Conservation (phyloP, 2,797 vertebrate genomes). For the Graptemys geographica region DNA sequence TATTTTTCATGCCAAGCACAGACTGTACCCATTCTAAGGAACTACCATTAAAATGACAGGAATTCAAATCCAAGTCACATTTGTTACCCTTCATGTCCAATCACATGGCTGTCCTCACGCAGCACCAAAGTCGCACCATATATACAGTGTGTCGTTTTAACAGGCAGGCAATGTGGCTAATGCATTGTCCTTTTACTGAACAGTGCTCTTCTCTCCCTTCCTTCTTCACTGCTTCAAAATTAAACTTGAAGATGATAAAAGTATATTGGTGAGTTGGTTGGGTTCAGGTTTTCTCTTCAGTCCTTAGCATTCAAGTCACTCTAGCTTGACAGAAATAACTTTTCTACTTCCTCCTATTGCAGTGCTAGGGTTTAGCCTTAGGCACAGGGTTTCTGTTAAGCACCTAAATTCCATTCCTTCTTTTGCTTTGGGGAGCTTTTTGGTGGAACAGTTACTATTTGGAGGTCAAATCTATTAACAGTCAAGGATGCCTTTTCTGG, state of each 20-base stretch:
- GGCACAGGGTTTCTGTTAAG: constrained; percentile 24
- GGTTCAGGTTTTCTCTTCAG: background rate
- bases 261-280: background rate
- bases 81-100: background rate
- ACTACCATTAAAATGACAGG: background rate
- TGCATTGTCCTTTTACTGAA: background rate
- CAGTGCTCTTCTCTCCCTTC: background rate
- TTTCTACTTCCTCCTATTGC: background rate
- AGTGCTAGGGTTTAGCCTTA: background rate
- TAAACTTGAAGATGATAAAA: background rate
- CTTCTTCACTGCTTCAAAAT: background rate
- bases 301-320: background rate
- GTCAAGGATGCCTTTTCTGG: constrained; percentile 61
- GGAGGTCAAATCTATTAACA: constrained; percentile 77
- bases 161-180: background rate
- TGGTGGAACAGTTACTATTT: constrained; percentile 52
- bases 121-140: background rate
- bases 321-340: constrained; percentile 14
- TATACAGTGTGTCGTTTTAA: background rate
- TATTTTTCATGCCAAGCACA: background rate
- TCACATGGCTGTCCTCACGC: background rate
- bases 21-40: background rate
- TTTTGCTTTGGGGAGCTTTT: constrained; percentile 46
- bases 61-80: background rate
- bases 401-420: constrained; percentile 11